Conservation (phyloP, 2,113 vertebrate species). For the Strix aluco region DNA sequence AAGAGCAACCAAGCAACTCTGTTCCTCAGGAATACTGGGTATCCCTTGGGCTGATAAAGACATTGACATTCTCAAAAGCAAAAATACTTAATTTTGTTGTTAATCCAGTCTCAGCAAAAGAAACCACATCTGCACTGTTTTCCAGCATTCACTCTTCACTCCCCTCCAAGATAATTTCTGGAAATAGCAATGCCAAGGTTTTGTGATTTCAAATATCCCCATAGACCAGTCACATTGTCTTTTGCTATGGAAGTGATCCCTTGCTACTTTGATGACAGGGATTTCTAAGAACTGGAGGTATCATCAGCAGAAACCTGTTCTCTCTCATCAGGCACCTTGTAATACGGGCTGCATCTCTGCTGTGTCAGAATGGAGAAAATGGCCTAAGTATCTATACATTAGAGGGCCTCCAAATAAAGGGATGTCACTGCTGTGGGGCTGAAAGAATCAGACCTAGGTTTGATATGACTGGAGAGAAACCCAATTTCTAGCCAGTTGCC, state of each 20-base stretch:
- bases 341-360: background rate
- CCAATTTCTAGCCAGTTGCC: background rate
- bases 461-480: background rate
- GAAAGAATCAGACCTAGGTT: background rate
- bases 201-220: background rate
- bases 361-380: background rate
- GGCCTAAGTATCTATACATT: background rate
- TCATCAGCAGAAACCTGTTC: background rate
- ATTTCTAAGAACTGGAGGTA: background rate
- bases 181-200: background rate
- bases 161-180: background rate
- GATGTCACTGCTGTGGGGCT: rapidly evolving
- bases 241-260: background rate
- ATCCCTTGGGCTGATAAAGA: background rate
- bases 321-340: background rate
- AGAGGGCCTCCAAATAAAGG: background rate
- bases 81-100: background rate
- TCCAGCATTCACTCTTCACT: background rate
- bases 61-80: background rate
- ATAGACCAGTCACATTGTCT: no score
- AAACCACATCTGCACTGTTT: background rate
- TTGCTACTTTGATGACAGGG: background rate
- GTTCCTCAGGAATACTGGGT: background rate
- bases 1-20: background rate
- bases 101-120: background rate